Conservation (phyloP, 2,888 invertebrate species). For the Heliconius aoede region DNA sequence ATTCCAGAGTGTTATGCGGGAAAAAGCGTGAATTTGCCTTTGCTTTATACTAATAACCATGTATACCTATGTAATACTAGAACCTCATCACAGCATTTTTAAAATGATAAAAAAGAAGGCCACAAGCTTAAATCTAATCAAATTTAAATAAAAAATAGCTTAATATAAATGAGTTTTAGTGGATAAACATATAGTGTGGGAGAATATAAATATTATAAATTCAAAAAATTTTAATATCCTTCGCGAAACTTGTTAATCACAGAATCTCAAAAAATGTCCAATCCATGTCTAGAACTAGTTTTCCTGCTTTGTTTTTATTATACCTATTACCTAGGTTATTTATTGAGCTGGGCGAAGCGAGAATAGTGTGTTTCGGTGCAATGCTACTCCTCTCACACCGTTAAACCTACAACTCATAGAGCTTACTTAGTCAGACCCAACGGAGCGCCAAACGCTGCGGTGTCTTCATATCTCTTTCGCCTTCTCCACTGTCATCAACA, state of each 20-base stretch:
- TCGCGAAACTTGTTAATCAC: not conserved
- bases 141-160: conserved; percentile 1
- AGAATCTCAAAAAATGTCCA: not conserved
- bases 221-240: not conserved
- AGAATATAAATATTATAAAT: conserved; percentile 1
- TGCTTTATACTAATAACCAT: no score
- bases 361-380: no score
- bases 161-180: not conserved
- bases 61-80: not conserved
- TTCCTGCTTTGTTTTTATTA: not conserved
- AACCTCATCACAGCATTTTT: not conserved
- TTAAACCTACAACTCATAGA: no score
- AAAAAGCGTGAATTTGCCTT: no score
- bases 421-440: no score
- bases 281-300: not conserved
- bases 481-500: no score
- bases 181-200: not conserved
- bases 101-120: not conserved
- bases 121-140: no score
- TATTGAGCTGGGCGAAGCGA: no score
- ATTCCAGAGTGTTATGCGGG: no score
- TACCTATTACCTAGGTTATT: not conserved
- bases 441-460: no score
- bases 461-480: no score
- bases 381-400: no score